phyloP scores from a whole-genome alignment of 2,888 invertebrate species.

The Tetanocera ferruginea region DNA sequence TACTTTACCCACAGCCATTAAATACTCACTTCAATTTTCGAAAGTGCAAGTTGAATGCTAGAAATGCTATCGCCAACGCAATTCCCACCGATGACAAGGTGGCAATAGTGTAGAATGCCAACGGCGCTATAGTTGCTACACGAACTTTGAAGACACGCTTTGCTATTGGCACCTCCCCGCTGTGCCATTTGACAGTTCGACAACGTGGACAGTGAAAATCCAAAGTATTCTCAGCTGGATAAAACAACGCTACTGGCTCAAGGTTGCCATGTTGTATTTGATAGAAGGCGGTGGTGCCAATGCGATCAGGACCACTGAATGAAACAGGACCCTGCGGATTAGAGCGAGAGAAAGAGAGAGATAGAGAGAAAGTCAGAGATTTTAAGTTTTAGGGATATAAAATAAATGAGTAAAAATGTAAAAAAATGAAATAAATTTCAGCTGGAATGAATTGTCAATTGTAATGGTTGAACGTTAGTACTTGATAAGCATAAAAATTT shows the following conservation, averaged over 20 bases:
- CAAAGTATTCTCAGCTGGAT: conserved; percentile 74
- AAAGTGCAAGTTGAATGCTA: conserved; percentile 87
- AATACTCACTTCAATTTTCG: conserved; percentile 81
- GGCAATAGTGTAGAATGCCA: conserved; percentile 81
- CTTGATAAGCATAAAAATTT: neutral
- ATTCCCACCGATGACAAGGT: conserved; percentile 82
- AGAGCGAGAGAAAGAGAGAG: neutral
- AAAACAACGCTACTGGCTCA: conserved; percentile 80
- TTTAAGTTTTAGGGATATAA: too few species aligned
- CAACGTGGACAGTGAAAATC: conserved; percentile 82
- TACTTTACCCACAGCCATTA: neutral
- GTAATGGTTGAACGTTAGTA: neutral
- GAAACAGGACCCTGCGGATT: conserved; percentile 85
- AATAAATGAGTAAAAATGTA: neutral
- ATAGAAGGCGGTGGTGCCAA: conserved; percentile 88
- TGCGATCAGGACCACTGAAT: conserved; percentile 89
- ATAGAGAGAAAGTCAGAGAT: too few species aligned
- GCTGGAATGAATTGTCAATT: neutral
- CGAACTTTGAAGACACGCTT: conserved; percentile 80
- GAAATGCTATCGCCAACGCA: conserved; percentile 79
- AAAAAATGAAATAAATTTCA: neutral
- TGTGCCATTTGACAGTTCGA: conserved; percentile 78
- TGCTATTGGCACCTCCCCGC: conserved; percentile 85
- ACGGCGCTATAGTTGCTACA: conserved; percentile 82
- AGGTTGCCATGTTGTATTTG: conserved; percentile 87